Conservation (phyloP, 2,113 vertebrate genomes). For the Heliornis fulica region DNA sequence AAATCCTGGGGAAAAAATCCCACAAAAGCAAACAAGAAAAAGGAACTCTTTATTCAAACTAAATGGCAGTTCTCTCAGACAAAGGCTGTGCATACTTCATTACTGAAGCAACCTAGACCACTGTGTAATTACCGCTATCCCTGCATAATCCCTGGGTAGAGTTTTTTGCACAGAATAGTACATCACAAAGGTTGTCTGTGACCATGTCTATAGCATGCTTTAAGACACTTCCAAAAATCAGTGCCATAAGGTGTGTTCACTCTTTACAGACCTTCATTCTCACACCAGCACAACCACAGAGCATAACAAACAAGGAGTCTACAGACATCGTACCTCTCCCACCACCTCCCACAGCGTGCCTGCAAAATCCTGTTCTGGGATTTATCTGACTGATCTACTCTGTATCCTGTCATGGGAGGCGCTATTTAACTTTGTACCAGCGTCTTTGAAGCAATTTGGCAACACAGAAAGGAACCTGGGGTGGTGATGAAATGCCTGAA, state of each 20-base stretch:
- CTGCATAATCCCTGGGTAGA: neutral
- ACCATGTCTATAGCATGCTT: neutral
- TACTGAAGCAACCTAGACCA: neutral
- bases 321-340: neutral
- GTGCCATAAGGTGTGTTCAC: neutral
- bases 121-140: neutral
- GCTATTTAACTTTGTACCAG: neutral
- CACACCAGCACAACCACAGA: neutral
- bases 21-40: neutral
- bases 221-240: neutral
- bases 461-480: neutral
- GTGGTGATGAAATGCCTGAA: neutral
- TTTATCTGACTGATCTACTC: neutral
- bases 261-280: neutral
- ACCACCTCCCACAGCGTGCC: neutral
- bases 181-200: neutral
- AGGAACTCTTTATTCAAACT: neutral
- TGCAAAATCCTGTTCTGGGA: neutral
- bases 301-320: neutral
- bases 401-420: neutral
- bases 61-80: neutral
- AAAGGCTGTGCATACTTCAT: neutral
- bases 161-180: neutral
- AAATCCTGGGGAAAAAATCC: neutral
- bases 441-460: neutral